Base-by-base conservation (phyloP, 2,113 vertebrate genomes). In the Seriola quinqueradiata region DNA sequence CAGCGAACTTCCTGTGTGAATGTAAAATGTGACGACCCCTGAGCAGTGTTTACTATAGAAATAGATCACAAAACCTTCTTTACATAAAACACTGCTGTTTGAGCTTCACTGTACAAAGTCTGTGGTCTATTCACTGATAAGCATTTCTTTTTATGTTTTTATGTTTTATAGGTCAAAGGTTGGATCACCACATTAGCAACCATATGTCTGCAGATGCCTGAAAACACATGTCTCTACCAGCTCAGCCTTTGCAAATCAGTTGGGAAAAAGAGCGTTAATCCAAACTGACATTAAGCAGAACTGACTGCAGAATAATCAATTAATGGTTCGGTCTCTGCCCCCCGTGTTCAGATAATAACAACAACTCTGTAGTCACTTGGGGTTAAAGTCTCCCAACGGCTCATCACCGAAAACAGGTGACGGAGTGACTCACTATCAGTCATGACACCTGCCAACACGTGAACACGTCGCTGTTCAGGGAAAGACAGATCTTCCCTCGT, bases 301-400 rank as follows among this genome's bases (percentile, higher is more conserved):
- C n/a, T 11, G 12, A 50, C 40, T 36, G 21, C 40, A 65, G 32
- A 70, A 17, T n/a, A 13, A 66, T 36, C 25, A 46, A 36, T 65
- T 25, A 55, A n/a, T 46, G 38, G 10, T 70, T 32, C 28, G 74
- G 61, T 28, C 44, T 38, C 36, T 44, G 36, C 25, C 58, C 58
- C 66, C 36, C 40, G 16, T 36, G 71, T 69, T 83, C 74, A 76
- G 11, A 82, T 63, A 86, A 59, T 70, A 77, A 69, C 69, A 72
- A 16, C 69, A 34, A 12, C 65, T 66, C 36, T 61, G 61, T 83
- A 67, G 80, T 91, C 78, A 82, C 75, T 1, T 48, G 36, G 70
- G 92, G 92, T 90, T 89, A 92, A 94, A 93, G 92, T 94, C 90
- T 59, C 57, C 75, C 50, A 93, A 92, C 90, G 77, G 86, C 82